Percentiles rank a stretch among this genome's conserved stretches.
Conservation (phyloP, 2,797 vertebrate genomes). For the Pangasius krempfi region DNA sequence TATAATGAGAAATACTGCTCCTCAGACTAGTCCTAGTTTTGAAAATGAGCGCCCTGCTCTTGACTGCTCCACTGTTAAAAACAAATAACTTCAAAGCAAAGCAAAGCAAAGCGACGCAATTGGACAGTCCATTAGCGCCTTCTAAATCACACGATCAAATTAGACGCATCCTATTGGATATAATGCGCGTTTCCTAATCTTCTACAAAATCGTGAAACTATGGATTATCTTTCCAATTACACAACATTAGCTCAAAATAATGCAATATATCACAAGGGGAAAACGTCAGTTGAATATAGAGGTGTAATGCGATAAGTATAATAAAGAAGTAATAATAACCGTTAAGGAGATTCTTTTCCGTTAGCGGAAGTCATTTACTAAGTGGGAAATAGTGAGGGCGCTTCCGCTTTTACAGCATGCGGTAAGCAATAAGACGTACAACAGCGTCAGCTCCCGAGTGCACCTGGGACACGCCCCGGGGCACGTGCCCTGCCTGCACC, state of each 20-base stretch:
- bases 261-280: background rate
- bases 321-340: background rate
- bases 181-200: background rate
- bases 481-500: no score
- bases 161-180: background rate
- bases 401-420: background rate
- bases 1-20: background rate
- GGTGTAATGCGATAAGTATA: background rate
- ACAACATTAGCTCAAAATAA: background rate
- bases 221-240: background rate
- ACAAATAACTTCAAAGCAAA: background rate
- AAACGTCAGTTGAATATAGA: background rate
- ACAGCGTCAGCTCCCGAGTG: background rate
- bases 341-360: background rate
- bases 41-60: background rate
- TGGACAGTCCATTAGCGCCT: background rate
- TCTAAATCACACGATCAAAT: background rate
- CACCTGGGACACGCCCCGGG: no score
- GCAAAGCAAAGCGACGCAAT: background rate
- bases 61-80: background rate
- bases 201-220: background rate
- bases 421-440: background rate
- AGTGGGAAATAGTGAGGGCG: background rate
- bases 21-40: background rate
- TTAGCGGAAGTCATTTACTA: background rate